Percentiles rank a stretch among this genome's conserved stretches.
Conservation (phyloP, 1,140 invertebrate species). For the Apis laboriosa region DNA sequence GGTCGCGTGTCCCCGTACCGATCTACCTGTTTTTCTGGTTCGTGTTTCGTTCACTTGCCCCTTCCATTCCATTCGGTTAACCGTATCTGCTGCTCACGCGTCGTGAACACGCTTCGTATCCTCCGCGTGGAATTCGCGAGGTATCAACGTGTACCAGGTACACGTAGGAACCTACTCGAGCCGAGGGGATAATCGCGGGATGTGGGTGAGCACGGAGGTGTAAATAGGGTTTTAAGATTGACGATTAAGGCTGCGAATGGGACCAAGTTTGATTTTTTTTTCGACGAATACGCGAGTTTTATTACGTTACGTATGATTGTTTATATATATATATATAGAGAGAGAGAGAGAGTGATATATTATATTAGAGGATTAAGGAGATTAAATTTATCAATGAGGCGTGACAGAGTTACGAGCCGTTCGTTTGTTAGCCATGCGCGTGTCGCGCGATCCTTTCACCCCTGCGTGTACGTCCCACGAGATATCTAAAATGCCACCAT, state of each 20-base stretch:
- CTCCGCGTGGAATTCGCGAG: constrained; percentile 40
- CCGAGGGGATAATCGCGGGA: neutral
- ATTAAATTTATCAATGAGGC: too few species aligned
- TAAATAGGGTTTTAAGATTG: neutral
- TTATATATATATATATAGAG: too few species aligned
- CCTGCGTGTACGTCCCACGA: neutral
- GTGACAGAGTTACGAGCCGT: too few species aligned
- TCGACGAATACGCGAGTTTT: too few species aligned
- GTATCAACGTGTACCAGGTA: constrained; percentile 44
- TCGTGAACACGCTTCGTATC: constrained; percentile 32
- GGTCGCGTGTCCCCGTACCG: neutral
- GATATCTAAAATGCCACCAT: neutral
- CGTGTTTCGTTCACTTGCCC: neutral
- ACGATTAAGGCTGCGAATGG: constrained; percentile 40
- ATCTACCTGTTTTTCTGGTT: constrained; percentile 36
- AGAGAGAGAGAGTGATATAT: too few species aligned
- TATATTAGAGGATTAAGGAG: too few species aligned
- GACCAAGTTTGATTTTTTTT: neutral
- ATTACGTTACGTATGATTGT: too few species aligned
- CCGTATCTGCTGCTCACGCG: constrained; percentile 26
- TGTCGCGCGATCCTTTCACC: neutral
- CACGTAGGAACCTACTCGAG: neutral
- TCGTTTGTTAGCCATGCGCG: too few species aligned
- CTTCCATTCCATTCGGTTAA: neutral
- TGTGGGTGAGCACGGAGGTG: neutral